A percentile compares a stretch with the other conserved stretches of the same genome.
Evolutionary conservation across 2,888 invertebrate genomes (phyloP).

Genomic region (Amaurobius ferox): DNA sequence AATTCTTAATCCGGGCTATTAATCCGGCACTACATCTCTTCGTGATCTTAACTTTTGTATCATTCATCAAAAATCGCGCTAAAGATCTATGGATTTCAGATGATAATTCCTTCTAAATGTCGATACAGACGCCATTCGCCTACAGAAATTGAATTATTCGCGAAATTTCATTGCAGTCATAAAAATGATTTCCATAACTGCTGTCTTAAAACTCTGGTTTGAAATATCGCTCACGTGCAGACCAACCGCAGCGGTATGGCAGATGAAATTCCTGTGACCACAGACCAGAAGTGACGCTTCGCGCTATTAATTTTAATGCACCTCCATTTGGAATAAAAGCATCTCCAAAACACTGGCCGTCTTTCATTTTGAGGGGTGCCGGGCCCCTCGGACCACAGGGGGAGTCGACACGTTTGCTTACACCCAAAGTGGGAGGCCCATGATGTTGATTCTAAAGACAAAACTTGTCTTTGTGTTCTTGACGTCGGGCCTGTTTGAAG

Average conservation of each 20-base stretch:
- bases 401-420: not conserved
- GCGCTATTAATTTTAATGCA: not conserved
- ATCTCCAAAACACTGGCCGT: not conserved
- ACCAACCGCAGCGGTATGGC: not conserved
- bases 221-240: not conserved
- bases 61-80: too few relatives aligned
- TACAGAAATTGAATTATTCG: too few relatives aligned
- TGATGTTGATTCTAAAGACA: not conserved
- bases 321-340: not conserved
- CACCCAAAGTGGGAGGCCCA: not conserved
- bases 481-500: too few relatives aligned
- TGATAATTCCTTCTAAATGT: too few relatives aligned
- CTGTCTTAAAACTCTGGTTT: not conserved
- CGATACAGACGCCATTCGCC: too few relatives aligned
- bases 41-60: too few relatives aligned
- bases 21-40: too few relatives aligned
- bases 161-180: too few relatives aligned
- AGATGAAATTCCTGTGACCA: not conserved
- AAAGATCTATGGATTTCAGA: too few relatives aligned
- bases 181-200: too few relatives aligned
- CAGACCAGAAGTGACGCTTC: not conserved
- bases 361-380: not conserved
- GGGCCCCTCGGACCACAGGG: not conserved
- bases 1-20: too few relatives aligned
- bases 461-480: not conserved